Percentiles rank a stretch among this genome's conserved stretches.
Conservation (phyloP, 2,113 vertebrate species). For the Macquaria australasica region DNA sequence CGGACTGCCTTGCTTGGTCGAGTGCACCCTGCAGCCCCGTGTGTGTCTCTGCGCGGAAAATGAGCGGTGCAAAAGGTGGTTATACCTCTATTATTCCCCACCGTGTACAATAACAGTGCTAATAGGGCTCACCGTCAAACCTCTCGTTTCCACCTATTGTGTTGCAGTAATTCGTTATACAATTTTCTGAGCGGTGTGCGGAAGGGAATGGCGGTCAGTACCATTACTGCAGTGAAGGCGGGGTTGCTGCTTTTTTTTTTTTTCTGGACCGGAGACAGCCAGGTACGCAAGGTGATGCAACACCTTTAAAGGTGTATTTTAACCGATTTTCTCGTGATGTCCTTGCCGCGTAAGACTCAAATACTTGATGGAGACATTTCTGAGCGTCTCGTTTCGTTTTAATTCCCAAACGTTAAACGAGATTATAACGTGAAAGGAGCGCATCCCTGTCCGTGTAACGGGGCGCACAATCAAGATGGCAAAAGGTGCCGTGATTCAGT, state of each 20-base stretch:
- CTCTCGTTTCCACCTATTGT: conserved; percentile 72
- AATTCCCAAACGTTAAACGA: neutral
- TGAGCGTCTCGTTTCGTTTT: neutral
- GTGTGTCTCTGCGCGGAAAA: conserved; percentile 37
- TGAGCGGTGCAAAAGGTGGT: conserved; percentile 67
- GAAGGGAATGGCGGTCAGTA: conserved; percentile 82
- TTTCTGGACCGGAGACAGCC: conserved; percentile 74
- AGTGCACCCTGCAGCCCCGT: conserved; percentile 45
- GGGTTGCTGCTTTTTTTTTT: conserved; percentile 71
- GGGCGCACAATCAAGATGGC: conserved; percentile 68
- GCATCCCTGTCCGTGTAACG: conserved; percentile 27
- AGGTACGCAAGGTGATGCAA: conserved; percentile 88
- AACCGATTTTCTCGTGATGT: neutral
- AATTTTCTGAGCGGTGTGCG: conserved; percentile 58
- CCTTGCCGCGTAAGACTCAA: neutral
- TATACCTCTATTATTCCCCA: conserved; percentile 31
- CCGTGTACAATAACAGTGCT: conserved; percentile 20
- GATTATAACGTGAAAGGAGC: neutral
- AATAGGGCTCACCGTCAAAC: conserved; percentile 12
- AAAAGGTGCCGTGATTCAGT: conserved; percentile 61
- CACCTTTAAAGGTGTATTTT: conserved; percentile 82
- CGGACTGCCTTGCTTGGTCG: conserved; percentile 29
- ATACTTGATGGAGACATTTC: no score
- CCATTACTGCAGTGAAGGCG: conserved; percentile 86
- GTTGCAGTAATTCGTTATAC: conserved; percentile 65